Percentiles rank a stretch among this genome's conserved stretches.
These are phyloP conservation scores for Scolopax rusticola DNA, from an alignment of 2,797 vertebrate species.

Conservation along the genomic window DNA sequence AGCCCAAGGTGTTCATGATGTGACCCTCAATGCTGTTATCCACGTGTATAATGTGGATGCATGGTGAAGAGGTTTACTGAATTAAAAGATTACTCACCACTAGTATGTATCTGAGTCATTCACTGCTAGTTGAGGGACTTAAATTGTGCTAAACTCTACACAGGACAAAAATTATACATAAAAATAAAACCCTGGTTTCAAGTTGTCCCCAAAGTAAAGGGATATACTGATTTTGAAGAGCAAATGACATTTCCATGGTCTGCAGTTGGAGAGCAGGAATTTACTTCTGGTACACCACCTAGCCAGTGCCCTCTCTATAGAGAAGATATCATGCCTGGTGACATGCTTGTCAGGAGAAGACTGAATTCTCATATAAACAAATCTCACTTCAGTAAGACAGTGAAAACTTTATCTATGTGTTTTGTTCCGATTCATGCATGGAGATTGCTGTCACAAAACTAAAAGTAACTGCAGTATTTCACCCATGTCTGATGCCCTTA, in stretches of 20 bases:
- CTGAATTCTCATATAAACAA: background rate
- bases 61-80: background rate
- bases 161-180: background rate
- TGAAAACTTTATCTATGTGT: background rate
- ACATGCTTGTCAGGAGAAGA: background rate
- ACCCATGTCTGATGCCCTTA: background rate
- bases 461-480: background rate
- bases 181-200: background rate
- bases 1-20: background rate
- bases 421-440: background rate
- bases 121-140: background rate
- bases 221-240: background rate
- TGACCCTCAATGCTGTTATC: background rate
- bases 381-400: background rate
- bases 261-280: background rate
- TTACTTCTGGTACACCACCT: background rate
- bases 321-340: background rate
- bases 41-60: background rate
- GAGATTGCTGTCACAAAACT: background rate
- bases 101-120: conserved; percentile 8
- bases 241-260: background rate
- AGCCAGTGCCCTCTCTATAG: background rate
- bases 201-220: background rate
- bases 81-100: background rate
- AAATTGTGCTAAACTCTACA: background rate